A percentile compares a stretch with the other conserved stretches of the same genome.
Conservation (phyloP, 37 sponge, comb jelly and placozoan species). For the Tethya wilhelma region DNA sequence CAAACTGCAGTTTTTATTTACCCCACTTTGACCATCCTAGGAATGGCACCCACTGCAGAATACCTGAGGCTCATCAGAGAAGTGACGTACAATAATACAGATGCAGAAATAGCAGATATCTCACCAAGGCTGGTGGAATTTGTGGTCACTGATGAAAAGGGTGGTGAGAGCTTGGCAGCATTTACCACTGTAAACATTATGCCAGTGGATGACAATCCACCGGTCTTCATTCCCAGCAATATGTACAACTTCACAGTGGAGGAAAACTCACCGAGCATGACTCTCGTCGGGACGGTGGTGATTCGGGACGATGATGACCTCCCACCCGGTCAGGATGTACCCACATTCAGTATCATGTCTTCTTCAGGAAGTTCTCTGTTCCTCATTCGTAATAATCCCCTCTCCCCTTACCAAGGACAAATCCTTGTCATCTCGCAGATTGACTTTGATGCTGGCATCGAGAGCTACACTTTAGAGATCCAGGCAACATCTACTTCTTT, state of each 20-base stretch:
- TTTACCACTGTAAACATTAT: conserved; percentile 14
- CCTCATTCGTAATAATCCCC: conserved; percentile 33
- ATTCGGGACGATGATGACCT: conserved; percentile 41
- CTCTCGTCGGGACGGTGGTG: conserved; percentile 26
- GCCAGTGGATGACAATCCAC: conserved; percentile 75
- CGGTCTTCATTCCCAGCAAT: conserved; percentile 37
- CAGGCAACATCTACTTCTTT: conserved; percentile 23
- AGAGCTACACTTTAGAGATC: conserved; percentile 15
- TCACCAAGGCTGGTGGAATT: conserved; percentile 36
- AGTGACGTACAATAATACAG: conserved; percentile 62
- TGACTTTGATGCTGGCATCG: conserved; percentile 29
- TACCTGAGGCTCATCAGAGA: conserved; percentile 40
- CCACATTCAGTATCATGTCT: conserved; percentile 13
- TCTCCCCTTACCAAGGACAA: conserved; percentile 13
- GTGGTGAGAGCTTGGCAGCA: conserved; percentile 23
- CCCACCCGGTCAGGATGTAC: conserved; percentile 17
- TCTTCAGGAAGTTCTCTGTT: conserved; percentile 36
- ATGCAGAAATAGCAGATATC: conserved; percentile 47
- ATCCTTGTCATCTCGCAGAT: conserved; percentile 9
- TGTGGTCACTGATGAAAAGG: conserved; percentile 56
- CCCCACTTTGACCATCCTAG: conserved; percentile 39
- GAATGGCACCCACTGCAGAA: conserved; percentile 12
- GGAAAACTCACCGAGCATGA: conserved; percentile 14
- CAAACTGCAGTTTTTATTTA: conserved; percentile 19
- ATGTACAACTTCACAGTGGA: conserved; percentile 32